phyloP scores from a whole-genome alignment of 2,113 vertebrate species.

The Gobius niger region DNA sequence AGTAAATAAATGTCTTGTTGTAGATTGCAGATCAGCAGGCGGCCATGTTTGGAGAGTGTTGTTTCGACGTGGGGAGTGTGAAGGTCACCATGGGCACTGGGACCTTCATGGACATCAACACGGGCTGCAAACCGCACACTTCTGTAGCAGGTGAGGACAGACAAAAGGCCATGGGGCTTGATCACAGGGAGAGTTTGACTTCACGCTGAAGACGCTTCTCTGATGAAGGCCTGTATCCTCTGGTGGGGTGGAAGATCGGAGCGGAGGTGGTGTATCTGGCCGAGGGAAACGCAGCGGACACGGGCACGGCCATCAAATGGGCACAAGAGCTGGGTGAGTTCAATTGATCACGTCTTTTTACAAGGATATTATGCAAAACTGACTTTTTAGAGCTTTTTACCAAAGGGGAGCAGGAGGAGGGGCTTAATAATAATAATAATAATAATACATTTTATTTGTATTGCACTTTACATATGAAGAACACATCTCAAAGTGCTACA shows the following conservation, averaged over 20 bases:
- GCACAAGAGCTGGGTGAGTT: slow-evolving; percentile 89
- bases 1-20: background rate
- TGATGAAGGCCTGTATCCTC: slow-evolving; percentile 87
- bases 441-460: no score
- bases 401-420: no score
- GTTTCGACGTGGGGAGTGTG: slow-evolving; percentile 88
- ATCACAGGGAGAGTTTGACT: background rate
- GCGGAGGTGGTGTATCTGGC: slow-evolving; percentile 88
- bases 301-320: slow-evolving; percentile 89
- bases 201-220: background rate
- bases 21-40: slow-evolving; percentile 97
- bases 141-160: slow-evolving; percentile 76
- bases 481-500: no score
- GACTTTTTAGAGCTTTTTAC: no score
- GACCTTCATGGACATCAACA: slow-evolving; percentile 94
- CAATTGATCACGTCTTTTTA: no score
- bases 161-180: background rate
- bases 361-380: no score
- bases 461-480: no score
- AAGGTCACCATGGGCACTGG: slow-evolving; percentile 98
- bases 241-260: slow-evolving; percentile 97
- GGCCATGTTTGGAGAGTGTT: slow-evolving; percentile 97
- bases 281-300: slow-evolving; percentile 89
- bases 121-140: slow-evolving; percentile 83
- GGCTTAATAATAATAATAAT: no score